Conservation (phyloP, 2,888 invertebrate species). For the Crematogaster levior region DNA sequence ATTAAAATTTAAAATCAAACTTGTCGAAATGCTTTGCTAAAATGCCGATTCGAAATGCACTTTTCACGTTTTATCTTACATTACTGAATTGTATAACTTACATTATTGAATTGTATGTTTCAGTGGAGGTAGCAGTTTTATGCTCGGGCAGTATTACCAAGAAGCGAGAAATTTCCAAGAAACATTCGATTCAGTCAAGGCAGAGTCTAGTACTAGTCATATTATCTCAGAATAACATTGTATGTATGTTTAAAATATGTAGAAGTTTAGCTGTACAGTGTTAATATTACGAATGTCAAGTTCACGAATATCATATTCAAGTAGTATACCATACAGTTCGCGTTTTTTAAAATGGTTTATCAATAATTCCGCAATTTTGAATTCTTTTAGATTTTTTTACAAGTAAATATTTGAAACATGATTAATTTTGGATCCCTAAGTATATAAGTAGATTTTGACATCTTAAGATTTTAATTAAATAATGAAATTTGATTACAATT, state of each 20-base stretch:
- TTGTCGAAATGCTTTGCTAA: too few species aligned
- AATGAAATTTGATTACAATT: background rate
- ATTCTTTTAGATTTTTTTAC: background rate
- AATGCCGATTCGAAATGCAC: too few species aligned
- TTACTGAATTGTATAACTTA: background rate
- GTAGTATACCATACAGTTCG: conserved; percentile 23
- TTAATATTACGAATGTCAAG: conserved; percentile 25
- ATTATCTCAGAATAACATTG: conserved; percentile 69
- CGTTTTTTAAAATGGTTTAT: conserved; percentile 20
- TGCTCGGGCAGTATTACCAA: conserved; percentile 75
- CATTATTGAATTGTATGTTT: conserved; percentile 2
- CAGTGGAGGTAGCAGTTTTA: conserved; percentile 63
- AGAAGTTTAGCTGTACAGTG: conserved; percentile 24
- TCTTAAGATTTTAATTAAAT: too few species aligned
- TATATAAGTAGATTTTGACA: background rate
- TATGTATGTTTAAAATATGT: conserved; percentile 35
- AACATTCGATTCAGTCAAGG: conserved; percentile 74
- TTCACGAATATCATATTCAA: conserved; percentile 13
- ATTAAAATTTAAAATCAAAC: too few species aligned
- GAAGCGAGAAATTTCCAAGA: conserved; percentile 76
- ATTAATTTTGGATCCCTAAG: background rate
- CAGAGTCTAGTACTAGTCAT: conserved; percentile 66
- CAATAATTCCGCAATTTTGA: background rate
- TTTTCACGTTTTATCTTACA: background rate
- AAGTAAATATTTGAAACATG: background rate